These are phyloP conservation scores for Sphinx pinastri DNA, from an alignment of 2,888 invertebrate species.

Conservation along the genomic window DNA sequence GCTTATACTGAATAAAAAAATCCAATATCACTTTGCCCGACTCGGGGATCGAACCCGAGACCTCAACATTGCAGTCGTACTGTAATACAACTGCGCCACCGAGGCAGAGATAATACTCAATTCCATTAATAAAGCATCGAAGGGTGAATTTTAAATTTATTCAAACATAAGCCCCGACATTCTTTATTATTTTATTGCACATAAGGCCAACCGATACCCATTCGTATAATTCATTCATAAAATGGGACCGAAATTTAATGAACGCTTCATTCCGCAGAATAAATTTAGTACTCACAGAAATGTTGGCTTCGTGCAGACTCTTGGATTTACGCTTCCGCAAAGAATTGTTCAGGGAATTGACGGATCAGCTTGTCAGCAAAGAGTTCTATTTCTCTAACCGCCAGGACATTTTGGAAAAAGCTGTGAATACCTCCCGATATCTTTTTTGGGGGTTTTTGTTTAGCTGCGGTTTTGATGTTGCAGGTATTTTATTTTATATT, in stretches of 20 bases:
- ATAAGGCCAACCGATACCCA: neutral
- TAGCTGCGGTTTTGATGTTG: constrained; percentile 42
- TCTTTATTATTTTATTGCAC: neutral
- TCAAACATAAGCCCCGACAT: neutral
- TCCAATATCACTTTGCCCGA: too few species aligned
- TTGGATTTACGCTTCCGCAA: constrained; percentile 53
- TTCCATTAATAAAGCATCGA: neutral
- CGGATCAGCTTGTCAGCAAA: constrained; percentile 45
- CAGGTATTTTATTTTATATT: constrained; percentile 39
- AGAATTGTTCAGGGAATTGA: constrained; percentile 43
- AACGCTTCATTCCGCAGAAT: constrained; percentile 40
- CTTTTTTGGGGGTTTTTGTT: constrained; percentile 44
- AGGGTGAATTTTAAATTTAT: neutral
- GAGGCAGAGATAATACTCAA: neutral
- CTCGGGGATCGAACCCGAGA: too few species aligned
- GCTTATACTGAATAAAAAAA: too few species aligned
- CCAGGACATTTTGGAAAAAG: constrained; percentile 43
- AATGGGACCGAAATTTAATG: neutral
- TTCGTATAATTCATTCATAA: constrained; percentile 1
- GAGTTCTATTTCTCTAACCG: constrained; percentile 46
- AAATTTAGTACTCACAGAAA: constrained; percentile 58
- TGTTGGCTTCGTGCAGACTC: constrained; percentile 50
- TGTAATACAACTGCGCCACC: too few species aligned
- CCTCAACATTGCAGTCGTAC: too few species aligned
- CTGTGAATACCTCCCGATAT: constrained; percentile 44